Evolutionary conservation across 2,113 vertebrate genomes (phyloP), one percentile per base, ranked within the genome.

Genomic region (Bothrops jararaca): DNA sequence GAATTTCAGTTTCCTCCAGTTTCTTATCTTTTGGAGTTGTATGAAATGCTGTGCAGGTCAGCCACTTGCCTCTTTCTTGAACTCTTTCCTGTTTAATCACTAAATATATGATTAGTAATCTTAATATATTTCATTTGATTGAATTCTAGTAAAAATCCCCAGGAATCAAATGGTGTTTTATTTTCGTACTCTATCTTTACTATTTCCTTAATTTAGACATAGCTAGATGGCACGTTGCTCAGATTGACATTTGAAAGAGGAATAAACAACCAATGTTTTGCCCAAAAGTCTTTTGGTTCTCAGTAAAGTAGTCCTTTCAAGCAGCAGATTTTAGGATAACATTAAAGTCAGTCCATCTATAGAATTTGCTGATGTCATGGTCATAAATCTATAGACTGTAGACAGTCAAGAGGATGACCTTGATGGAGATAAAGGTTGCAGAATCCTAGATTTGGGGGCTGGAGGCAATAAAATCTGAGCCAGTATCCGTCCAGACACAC

Each of bases 21-120:
- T 34, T 96, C 92, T 80, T 96, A 22, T 91, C 97, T 98, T 48
- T 93, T 90, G 0, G 97, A 98, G 39, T 57, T 58, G 0, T 97
- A 97, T 56, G 42, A 89, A 0, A 92, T 95, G 85, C 92, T 98
- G 18, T 97, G 91, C 96, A 97, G 97, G 98, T 97, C 90, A 94
- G 95, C 69, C 20, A 1, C 85, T 15, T 45, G 1, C 29, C 57
- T 48, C 18, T 29, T 91, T 34, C 45, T 18, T 12, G 34, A 60
- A 50, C 1, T n/a, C 18, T 3, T 24, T 24, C 50, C 0, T 13
- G 42, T 85, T 86, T 85, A 86, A 26, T 85, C 8, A 48, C 20
- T 34, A 92, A 24, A 48, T 89, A 7, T 26, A 3, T 11, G 34
- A 10, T 45, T 22, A 11, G 10, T 85, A 29, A 20, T 69, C 24